Percentiles rank a stretch among this genome's conserved stretches.
phyloP scores from a whole-genome alignment of 2,113 vertebrate genomes.

The Progne subis region DNA sequence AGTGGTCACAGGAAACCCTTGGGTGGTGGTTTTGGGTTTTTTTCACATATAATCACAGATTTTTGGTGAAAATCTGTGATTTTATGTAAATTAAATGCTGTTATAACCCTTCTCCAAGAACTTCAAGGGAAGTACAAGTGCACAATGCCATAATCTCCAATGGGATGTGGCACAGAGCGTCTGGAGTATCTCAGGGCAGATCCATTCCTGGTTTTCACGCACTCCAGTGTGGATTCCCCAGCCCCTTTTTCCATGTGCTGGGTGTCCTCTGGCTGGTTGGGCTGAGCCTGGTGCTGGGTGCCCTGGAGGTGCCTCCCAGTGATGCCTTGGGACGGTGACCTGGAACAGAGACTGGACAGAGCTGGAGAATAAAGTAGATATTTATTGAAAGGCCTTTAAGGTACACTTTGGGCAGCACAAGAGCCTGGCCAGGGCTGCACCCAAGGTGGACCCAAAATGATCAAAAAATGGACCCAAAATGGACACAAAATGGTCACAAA shows the following conservation, averaged over 20 bases:
- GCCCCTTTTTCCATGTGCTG: neutral
- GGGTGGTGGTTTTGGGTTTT: neutral
- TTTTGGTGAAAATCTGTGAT: neutral
- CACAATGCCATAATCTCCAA: fast-evolving
- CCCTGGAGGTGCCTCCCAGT: neutral
- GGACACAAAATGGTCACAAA: too few relatives aligned
- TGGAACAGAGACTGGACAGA: too few relatives aligned
- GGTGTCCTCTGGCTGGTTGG: neutral
- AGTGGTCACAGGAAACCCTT: fast-evolving
- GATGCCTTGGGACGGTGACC: too few relatives aligned
- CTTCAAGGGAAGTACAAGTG: neutral
- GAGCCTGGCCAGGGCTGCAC: too few relatives aligned
- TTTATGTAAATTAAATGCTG: neutral
- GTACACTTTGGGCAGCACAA: too few relatives aligned
- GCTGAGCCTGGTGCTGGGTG: neutral
- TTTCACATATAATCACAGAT: too few relatives aligned
- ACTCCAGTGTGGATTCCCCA: neutral
- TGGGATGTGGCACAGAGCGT: neutral
- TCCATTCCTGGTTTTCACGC: neutral
- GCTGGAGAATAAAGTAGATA: too few relatives aligned
- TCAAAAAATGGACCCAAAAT: too few relatives aligned
- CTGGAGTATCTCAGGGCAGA: neutral
- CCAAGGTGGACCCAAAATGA: too few relatives aligned
- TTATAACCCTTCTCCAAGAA: neutral
- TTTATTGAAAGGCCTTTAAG: too few relatives aligned